Conservation (phyloP, 2,888 invertebrate species). For the Ectropis crepuscularia region DNA sequence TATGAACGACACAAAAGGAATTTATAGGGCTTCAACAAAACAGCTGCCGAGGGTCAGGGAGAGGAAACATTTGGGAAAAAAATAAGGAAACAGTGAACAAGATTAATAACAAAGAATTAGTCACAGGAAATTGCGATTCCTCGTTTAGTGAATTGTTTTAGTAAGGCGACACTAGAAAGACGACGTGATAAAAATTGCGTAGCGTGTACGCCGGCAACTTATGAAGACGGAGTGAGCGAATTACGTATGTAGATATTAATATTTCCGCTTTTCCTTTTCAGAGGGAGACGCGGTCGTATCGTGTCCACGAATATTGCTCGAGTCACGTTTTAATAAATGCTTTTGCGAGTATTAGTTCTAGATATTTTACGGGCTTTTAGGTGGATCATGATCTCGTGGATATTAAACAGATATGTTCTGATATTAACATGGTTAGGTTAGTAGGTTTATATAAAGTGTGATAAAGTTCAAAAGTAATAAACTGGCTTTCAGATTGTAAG, state of each 20-base stretch:
- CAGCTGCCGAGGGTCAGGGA: slow-evolving; percentile 31
- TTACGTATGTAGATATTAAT: slow-evolving; percentile 68
- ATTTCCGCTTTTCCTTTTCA: slow-evolving; percentile 50
- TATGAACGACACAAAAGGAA: slow-evolving; percentile 37
- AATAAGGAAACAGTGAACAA: slow-evolving; percentile 63
- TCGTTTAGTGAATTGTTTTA: slow-evolving; percentile 70
- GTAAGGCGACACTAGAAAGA: slow-evolving; percentile 48
- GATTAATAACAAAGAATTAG: slow-evolving; percentile 75
- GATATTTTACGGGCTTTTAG: slow-evolving; percentile 2
- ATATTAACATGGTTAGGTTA: too few species aligned
- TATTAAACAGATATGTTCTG: too few species aligned
- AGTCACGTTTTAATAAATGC: slow-evolving; percentile 46
- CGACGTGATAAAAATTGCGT: slow-evolving; percentile 66
- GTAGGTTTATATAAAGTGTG: too few species aligned
- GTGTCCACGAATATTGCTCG: slow-evolving; percentile 40
- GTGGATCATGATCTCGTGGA: neutral
- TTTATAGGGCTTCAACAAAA: slow-evolving; percentile 36
- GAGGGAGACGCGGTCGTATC: slow-evolving; percentile 47
- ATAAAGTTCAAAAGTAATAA: too few species aligned
- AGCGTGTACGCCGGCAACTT: slow-evolving; percentile 59
- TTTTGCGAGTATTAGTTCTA: slow-evolving; percentile 13
- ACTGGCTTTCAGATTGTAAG: too few species aligned
- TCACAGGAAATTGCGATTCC: slow-evolving; percentile 73
- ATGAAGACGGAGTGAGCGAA: slow-evolving; percentile 65
- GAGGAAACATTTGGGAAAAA: slow-evolving; percentile 46